These are phyloP conservation scores for Melopsittacus undulatus DNA, from an alignment of 2,797 vertebrate species.

Conservation along the genomic window DNA sequence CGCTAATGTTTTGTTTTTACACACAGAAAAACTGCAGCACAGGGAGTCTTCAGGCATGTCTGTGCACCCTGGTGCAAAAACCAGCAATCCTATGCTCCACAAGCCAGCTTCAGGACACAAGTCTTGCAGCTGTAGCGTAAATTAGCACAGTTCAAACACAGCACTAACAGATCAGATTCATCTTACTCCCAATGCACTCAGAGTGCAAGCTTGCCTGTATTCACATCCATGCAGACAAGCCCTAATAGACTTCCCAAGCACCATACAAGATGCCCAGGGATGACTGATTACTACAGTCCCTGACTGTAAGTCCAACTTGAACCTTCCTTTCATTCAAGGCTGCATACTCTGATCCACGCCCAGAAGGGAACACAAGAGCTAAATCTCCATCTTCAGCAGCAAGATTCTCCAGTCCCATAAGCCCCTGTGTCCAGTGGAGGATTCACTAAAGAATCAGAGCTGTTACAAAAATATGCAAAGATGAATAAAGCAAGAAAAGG, in stretches of 20 bases:
- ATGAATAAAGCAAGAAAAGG: not conserved
- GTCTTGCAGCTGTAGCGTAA: not conserved
- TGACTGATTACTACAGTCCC: not conserved
- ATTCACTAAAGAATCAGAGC: not conserved
- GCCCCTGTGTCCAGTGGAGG: not conserved
- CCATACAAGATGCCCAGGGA: not conserved
- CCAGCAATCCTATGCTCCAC: not conserved
- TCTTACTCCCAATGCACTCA: not conserved
- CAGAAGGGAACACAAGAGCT: not conserved
- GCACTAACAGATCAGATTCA: not conserved
- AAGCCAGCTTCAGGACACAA: not conserved
- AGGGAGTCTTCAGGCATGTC: not conserved
- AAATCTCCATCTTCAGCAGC: not conserved
- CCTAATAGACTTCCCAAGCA: not conserved
- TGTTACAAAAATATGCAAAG: not conserved
- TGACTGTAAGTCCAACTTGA: not conserved
- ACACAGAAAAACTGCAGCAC: not conserved
- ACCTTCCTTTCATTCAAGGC: not conserved
- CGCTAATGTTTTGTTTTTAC: not conserved
- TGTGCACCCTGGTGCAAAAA: not conserved
- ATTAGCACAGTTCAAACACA: not conserved
- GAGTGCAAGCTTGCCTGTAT: not conserved
- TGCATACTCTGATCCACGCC: not conserved
- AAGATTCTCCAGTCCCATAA: not conserved
- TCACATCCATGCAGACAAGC: not conserved